Base-by-base conservation (phyloP, 2,888 invertebrate species). In the Cyclophora albipunctata region DNA sequence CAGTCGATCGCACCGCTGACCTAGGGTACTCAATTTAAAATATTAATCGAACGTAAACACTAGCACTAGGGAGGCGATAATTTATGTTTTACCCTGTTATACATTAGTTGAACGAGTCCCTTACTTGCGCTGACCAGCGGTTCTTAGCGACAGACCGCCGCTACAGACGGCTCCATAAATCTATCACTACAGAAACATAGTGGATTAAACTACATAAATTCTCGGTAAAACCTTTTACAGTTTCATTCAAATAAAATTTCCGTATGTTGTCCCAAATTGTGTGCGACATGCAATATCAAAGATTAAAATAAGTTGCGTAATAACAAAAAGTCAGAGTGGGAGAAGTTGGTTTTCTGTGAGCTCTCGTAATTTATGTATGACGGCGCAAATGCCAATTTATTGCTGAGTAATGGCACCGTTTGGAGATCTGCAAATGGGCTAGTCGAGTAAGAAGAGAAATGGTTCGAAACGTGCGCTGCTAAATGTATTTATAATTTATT, bases 371-470 rank as follows among this genome's bases (percentile, higher is more conserved):
- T 86, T 88, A 88, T 88, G 86, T 87, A 88, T 86, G 86, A 82
- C 84, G 82, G 81, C 83, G 79, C 81, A 85, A 87, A 87, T 84
- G 83, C 87, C 87, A 87, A 87, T 87, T 87, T 88, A 87, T 87
- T 82, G 86, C 85, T 86, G 87, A 87, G 85, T 88, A 87, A 88
- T 87, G 81, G 84, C 74, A 78, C 81, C 82, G 82, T 85, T 87
- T 83, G 79, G 81, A 86, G 83, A 87, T 86, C 85, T 86, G 84
- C 82, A 84, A 87, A 85, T 84, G 85, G 84, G 80, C 84, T 78
- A 85, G 83, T 78, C 81, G 84, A 81, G 80, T 78, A 81, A 81
- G 82, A 82, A 85, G 85, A 84, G 86, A 84, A 86, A 86, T 84
- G 84, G 84, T 78, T 78, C 66, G 72, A 80, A 83, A 81, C 77